Evolutionary conservation across 1,140 invertebrate species (phyloP).

Genomic region (Fopius arisanus): DNA sequence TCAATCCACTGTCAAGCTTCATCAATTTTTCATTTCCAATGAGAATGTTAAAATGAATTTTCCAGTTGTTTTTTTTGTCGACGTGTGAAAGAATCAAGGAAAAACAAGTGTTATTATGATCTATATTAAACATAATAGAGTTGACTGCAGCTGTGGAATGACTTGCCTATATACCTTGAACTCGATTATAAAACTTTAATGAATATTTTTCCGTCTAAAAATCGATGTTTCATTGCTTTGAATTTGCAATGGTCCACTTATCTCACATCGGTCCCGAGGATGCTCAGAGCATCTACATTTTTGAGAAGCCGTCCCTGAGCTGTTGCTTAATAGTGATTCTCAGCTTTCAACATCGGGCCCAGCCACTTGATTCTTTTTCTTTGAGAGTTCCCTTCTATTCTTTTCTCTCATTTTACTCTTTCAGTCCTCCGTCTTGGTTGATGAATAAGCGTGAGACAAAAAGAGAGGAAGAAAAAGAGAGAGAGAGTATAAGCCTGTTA

Average conservation of each 20-base stretch:
- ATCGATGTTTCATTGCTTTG: neutral
- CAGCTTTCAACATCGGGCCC: slow-evolving; percentile 52
- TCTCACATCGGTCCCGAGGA: too few relatives aligned
- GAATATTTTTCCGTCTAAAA: neutral
- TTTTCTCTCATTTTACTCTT: slow-evolving; percentile 28
- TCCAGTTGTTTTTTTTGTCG: neutral
- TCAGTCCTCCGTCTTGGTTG: neutral
- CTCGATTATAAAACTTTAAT: neutral
- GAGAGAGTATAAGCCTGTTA: neutral
- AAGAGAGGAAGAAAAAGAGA: too few relatives aligned
- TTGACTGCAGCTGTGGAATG: neutral
- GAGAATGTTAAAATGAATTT: neutral
- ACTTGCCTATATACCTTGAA: neutral
- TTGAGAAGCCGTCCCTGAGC: slow-evolving; percentile 48
- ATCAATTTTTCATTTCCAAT: neutral
- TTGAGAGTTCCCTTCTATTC: slow-evolving; percentile 31
- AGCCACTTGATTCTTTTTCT: slow-evolving; percentile 35
- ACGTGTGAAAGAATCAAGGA: neutral
- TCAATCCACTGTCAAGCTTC: neutral
- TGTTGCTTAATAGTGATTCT: slow-evolving; percentile 52
- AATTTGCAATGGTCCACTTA: neutral
- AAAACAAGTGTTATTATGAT: neutral
- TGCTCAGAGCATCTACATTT: neutral
- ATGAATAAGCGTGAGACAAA: neutral
- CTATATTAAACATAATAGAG: neutral